Evolutionary conservation across 92 coral and sea anemone genomes (phyloP).

Genomic region (Porites evermanni): DNA sequence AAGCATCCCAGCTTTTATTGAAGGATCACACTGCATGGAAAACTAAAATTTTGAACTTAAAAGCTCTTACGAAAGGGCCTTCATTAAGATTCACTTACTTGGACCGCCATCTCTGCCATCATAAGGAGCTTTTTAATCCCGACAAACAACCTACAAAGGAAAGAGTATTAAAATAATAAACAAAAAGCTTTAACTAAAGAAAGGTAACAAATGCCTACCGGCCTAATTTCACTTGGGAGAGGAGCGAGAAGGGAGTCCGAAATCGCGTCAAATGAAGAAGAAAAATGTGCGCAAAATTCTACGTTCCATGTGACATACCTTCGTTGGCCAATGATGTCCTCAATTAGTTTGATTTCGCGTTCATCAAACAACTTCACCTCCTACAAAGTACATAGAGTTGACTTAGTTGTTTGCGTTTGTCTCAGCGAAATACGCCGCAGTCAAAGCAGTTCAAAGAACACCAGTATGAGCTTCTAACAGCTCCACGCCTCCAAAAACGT

Average conservation of each 20-base stretch:
- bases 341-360: constrained; percentile 76
- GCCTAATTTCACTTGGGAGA: too few relatives aligned
- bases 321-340: constrained; percentile 79
- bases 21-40: background rate
- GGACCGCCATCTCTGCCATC: constrained; percentile 95
- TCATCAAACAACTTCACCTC: constrained; percentile 80
- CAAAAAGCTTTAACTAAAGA: background rate
- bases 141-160: constrained; percentile 70
- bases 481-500: too few relatives aligned
- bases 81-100: constrained; percentile 51
- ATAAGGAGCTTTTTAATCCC: constrained; percentile 93
- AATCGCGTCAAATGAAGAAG: too few relatives aligned
- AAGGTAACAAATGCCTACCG: background rate
- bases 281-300: too few relatives aligned
- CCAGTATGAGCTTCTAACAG: too few relatives aligned
- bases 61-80: background rate
- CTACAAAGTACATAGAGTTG: constrained; percentile 34
- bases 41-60: too few relatives aligned
- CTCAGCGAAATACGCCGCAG: too few relatives aligned
- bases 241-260: too few relatives aligned
- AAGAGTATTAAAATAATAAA: background rate
- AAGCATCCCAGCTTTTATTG: too few relatives aligned
- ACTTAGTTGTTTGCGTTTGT: too few relatives aligned
- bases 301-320: constrained; percentile 55
- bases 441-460: too few relatives aligned